Evolutionary conservation across 1,140 invertebrate species (phyloP).

Genomic region (Saccostrea echinata): DNA sequence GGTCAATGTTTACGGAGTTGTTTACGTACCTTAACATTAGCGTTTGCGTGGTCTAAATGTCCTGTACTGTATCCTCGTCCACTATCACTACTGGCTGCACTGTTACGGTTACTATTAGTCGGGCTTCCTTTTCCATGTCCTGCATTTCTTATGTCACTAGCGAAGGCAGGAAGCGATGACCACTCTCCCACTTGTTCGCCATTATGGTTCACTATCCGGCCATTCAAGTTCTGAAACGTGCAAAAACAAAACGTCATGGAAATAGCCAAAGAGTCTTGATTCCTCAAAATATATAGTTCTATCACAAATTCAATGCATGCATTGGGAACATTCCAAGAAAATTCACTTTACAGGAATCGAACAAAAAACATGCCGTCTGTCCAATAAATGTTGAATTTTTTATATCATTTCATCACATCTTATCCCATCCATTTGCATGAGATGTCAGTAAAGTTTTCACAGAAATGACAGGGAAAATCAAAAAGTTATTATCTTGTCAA

Average conservation of each 20-base stretch:
- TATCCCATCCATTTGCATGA: constrained; percentile 3
- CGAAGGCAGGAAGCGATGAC: constrained; percentile 78
- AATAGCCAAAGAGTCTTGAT: not conserved
- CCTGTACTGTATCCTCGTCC: constrained; percentile 88
- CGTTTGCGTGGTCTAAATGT: constrained; percentile 63
- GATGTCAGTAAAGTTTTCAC: not conserved
- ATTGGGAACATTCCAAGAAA: not conserved
- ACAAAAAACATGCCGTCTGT: not conserved
- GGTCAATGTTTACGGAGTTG: not conserved
- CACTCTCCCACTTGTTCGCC: constrained; percentile 56
- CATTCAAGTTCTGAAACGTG: constrained; percentile 52
- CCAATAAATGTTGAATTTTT: constrained; percentile 3
- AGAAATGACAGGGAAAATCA: constrained; percentile 13
- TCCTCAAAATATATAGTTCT: not conserved
- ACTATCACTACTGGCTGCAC: constrained; percentile 94
- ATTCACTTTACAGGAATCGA: not conserved
- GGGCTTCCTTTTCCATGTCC: constrained; percentile 93
- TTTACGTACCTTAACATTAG: constrained; percentile 48
- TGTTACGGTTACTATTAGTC: constrained; percentile 88
- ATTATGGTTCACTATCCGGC: constrained; percentile 59
- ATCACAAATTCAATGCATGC: not conserved
- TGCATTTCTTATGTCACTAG: constrained; percentile 83
- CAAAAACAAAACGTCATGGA: constrained; percentile 38
- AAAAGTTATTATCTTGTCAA: not conserved
- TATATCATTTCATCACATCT: constrained; percentile 4